Conservation (phyloP, 37 sponge, comb jelly and placozoan species). For the Geodia barretti region DNA sequence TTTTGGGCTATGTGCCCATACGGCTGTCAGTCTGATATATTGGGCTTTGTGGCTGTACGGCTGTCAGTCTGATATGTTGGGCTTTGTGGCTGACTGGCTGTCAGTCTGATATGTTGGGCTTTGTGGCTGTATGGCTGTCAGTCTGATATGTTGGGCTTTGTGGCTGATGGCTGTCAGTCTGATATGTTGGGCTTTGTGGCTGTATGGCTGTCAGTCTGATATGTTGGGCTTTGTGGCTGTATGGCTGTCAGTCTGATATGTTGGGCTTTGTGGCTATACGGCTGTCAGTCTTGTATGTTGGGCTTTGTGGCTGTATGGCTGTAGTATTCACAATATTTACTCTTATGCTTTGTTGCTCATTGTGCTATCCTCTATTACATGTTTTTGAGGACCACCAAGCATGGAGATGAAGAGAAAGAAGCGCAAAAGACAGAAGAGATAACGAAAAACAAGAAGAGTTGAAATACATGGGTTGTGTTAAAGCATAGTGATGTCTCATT, state of each 20-base stretch:
- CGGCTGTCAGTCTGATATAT: background rate
- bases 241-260: background rate
- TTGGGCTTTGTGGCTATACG: background rate
- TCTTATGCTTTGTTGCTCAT: background rate
- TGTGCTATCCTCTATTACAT: too few species aligned
- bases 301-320: background rate
- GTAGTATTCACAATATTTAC: background rate
- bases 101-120: background rate
- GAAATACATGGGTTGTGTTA: too few species aligned
- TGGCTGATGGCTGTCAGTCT: background rate
- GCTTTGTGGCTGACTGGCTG: background rate
- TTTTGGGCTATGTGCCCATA: background rate
- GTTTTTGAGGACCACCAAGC: too few species aligned
- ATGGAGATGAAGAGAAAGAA: too few species aligned
- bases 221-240: background rate
- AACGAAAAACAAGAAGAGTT: too few species aligned
- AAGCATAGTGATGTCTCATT: too few species aligned
- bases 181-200: background rate
- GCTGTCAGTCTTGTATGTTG: background rate
- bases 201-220: background rate
- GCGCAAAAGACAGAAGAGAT: too few species aligned
- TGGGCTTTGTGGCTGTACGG: background rate
- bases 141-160: background rate
- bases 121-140: background rate
- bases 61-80: background rate